Evolutionary conservation across 2,888 invertebrate genomes (phyloP).

Genomic region (Aspidiotus destructor): DNA sequence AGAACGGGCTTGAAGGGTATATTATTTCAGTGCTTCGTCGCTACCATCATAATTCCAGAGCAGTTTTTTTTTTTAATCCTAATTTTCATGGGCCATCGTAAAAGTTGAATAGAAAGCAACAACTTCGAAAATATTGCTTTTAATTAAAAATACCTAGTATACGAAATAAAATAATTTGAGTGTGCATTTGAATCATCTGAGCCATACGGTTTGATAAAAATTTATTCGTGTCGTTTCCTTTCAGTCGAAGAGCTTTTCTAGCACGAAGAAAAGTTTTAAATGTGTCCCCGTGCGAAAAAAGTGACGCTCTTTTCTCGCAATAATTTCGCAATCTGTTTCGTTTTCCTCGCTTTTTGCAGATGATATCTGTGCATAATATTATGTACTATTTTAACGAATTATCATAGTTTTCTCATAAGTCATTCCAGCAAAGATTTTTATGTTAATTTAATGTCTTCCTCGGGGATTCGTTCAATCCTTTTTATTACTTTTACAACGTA

Average conservation of each 20-base stretch:
- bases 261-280: not conserved
- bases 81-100: too few relatives aligned
- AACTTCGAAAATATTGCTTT: too few relatives aligned
- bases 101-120: too few relatives aligned
- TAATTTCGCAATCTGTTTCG: slow-evolving; percentile 32
- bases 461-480: slow-evolving; percentile 29
- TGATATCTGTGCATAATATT: slow-evolving; percentile 32
- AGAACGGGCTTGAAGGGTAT: too few relatives aligned
- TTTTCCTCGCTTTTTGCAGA: slow-evolving; percentile 30
- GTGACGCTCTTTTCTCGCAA: slow-evolving; percentile 24
- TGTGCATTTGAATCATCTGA: too few relatives aligned
- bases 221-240: too few relatives aligned
- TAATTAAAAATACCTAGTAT: too few relatives aligned
- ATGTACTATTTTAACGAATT: slow-evolving; percentile 32
- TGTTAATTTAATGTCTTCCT: slow-evolving; percentile 33
- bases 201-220: too few relatives aligned
- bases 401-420: slow-evolving; percentile 34
- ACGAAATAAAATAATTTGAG: too few relatives aligned
- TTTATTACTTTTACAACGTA: slow-evolving; percentile 33
- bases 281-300: slow-evolving; percentile 1
- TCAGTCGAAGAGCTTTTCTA: not conserved
- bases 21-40: too few relatives aligned
- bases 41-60: too few relatives aligned
- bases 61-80: too few relatives aligned
- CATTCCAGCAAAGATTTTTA: slow-evolving; percentile 29